phyloP scores from a whole-genome alignment of 2,113 vertebrate species.

The Pampusana beccarii region DNA sequence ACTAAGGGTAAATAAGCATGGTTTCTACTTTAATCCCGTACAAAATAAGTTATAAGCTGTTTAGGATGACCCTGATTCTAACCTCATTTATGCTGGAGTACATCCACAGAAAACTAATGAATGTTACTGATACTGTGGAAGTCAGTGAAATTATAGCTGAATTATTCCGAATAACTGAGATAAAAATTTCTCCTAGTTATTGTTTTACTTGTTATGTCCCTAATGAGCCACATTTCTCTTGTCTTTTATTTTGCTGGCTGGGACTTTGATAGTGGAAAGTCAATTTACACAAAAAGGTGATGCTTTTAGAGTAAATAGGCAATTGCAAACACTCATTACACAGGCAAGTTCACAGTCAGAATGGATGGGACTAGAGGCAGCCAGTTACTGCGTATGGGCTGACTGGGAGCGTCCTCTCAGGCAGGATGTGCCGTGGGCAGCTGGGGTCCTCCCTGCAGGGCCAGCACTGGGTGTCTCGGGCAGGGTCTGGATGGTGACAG shows the following conservation, averaged over 20 bases:
- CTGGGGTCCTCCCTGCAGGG: neutral
- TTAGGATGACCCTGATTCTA: neutral
- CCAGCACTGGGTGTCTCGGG: neutral
- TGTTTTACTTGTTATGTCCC: neutral
- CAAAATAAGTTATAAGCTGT: neutral
- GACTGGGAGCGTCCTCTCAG: neutral
- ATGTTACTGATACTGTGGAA: neutral
- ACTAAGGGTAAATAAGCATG: neutral
- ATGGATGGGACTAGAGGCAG: neutral
- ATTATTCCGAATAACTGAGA: neutral
- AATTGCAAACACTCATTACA: neutral
- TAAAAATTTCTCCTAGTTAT: neutral
- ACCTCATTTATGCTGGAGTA: neutral
- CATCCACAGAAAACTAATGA: neutral
- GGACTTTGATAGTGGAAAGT: neutral
- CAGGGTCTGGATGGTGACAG: no score
- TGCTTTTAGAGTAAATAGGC: neutral
- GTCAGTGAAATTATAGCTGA: neutral
- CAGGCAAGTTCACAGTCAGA: neutral
- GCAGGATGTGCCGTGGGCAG: neutral
- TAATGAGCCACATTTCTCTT: neutral
- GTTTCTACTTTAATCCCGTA: neutral
- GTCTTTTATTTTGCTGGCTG: neutral
- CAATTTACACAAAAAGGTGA: neutral
- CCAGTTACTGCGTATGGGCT: accelerated